A percentile compares a stretch with the other conserved stretches of the same genome.
Conservation (phyloP, 2,888 invertebrate genomes). For the Lepidochrysops patricia region DNA sequence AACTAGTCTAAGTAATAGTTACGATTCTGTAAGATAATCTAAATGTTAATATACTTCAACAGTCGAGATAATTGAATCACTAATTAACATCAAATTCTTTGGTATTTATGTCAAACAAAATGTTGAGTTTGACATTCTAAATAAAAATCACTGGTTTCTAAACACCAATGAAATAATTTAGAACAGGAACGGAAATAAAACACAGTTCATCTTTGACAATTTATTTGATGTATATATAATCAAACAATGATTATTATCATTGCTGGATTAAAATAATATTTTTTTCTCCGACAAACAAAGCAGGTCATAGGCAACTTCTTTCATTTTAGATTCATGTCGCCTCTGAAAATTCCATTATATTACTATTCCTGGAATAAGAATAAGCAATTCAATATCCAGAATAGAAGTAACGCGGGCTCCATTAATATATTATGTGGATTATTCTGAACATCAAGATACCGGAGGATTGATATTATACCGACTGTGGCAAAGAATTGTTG, state of each 20-base stretch:
- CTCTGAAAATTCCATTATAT: neutral
- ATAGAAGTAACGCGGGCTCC: neutral
- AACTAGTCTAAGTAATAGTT: no score
- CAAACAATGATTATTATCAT: no score
- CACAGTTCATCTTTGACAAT: no score
- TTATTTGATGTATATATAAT: no score
- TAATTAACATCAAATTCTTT: neutral
- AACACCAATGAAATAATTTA: no score
- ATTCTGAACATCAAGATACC: neutral
- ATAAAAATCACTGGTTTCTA: no score
- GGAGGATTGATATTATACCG: slow-evolving; percentile 1
- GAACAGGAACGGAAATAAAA: no score
- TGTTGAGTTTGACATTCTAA: no score
- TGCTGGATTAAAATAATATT: no score
- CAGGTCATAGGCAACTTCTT: neutral
- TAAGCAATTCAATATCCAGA: neutral
- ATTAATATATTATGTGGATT: slow-evolving; percentile 6
- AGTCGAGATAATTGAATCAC: no score
- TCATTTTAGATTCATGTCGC: neutral
- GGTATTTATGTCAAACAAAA: neutral
- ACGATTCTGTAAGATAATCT: no score
- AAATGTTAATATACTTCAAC: no score
- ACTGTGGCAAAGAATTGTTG: slow-evolving; percentile 12
- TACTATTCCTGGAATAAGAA: neutral
- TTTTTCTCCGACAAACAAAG: neutral